phyloP scores from a whole-genome alignment of 2,888 invertebrate species.

The Phengaris arion region DNA sequence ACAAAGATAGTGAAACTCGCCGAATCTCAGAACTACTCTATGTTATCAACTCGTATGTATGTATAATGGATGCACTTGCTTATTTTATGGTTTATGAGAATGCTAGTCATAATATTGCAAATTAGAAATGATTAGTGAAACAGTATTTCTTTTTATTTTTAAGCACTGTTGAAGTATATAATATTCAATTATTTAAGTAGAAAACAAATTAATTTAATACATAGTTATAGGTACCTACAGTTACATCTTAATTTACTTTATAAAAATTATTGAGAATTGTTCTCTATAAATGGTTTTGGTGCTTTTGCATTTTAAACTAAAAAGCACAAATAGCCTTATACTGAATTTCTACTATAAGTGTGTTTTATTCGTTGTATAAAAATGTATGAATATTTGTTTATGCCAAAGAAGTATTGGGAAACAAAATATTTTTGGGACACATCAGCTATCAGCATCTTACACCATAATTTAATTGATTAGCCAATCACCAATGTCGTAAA shows the following conservation, averaged over 20 bases:
- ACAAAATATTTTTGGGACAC: neutral
- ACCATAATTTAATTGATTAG: too few relatives aligned
- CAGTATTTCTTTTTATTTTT: slow-evolving; percentile 16
- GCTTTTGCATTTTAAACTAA: slow-evolving; percentile 26
- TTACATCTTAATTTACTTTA: neutral
- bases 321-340: slow-evolving; percentile 29
- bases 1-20: neutral
- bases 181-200: slow-evolving; percentile 15
- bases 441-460: neutral
- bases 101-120: slow-evolving; percentile 16
- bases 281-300: slow-evolving; percentile 17
- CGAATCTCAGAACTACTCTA: slow-evolving; percentile 10
- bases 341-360: slow-evolving; percentile 14
- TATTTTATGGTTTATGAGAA: neutral
- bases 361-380: slow-evolving; percentile 3
- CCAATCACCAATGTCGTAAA: neutral
- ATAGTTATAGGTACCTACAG: neutral
- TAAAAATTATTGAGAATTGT: neutral
- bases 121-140: neutral
- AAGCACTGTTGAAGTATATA: slow-evolving; percentile 9
- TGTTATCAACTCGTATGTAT: neutral
- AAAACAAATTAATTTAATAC: slow-evolving; percentile 5
- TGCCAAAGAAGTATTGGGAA: slow-evolving; percentile 34
- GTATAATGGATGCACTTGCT: neutral
- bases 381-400: slow-evolving; percentile 28